Evolutionary conservation across 2,113 vertebrate species (phyloP), one percentile per base, ranked within the genome.

Genomic region (Ornithorhynchus anatinus): DNA sequence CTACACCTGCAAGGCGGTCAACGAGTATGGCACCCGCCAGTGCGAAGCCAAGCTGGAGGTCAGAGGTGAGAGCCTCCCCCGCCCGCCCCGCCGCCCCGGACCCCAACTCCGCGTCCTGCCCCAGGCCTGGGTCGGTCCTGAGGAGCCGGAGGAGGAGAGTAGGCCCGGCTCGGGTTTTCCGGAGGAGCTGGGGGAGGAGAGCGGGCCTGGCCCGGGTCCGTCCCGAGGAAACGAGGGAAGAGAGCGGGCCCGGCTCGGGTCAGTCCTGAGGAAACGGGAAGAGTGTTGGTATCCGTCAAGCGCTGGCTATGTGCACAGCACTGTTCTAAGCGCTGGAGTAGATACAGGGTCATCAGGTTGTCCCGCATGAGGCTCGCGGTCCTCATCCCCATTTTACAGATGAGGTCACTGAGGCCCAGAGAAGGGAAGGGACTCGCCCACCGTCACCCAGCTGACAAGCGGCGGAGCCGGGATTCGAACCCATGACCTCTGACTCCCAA

Each of bases 1-100:
- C 86, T 99, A 99, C 84, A 96, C 93, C 60, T 99, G 97, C 88
- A 98, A 97, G 89, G 96, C 98, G 0, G 97, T 99, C 70, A 99
- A 99, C 0, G 97, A 99, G 77, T 99, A 98, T 2, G 97, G 98
- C 50, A 97, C 94, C 12, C 95, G 96, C 89, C 97, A 99, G 80
- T 98, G 98, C 1, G 96, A 99, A 75, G 94, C 92, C 74, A 96
- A 89, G 75, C 91, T 99, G 86, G 95, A 98, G 65, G 96, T 99
- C 64, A 95, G 95, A 97, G 96, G 98, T 99, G 92, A 85, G 93
- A n/a, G n/a, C n/a, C 20, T 38, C 22, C 66, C 56, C 2, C 0
- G 6, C 50, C 37, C 15, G 3, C 62, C 69, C 5, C 1, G 1
- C 15, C 27, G 19, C 20, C 42, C 44, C 60, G 1, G 5, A 5